Evolutionary conservation across 1,140 invertebrate species (phyloP), one percentile per base, ranked within the genome.

Genomic region (Lordiphosa collinella): DNA sequence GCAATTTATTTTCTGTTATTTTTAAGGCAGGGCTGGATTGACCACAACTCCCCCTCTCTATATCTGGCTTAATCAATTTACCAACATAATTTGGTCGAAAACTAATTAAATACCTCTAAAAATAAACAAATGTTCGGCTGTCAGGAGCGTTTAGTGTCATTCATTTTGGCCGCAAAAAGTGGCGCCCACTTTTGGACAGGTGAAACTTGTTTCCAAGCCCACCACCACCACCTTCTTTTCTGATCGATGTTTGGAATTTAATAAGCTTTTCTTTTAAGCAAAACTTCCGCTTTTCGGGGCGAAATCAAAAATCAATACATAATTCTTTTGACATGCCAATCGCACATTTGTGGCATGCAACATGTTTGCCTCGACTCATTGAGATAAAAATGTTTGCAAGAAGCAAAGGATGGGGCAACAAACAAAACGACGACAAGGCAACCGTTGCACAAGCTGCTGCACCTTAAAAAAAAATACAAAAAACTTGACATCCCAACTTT

Each of bases 321-420:
- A 85, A 85, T 84, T 84, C 64, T 85, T 84, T 84, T 84, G 78
- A 84, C 78, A 84, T 85, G 72, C 79, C 78, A 84, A 84, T 84
- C 78, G 78, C 78, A 85, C 79, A 84, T 84, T 84, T 84, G 79
- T 84, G 78, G 79, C 78, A 84, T 78, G 72, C 79, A 85, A 56
- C 63, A 67, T 84, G 78, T 82, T 82, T 67, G 78, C 58, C 37
- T 16, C 78, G 53, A 78, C 78, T 82, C 78, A 82, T 82, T 82
- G 66, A 84, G 76, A 82, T 82, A 82, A 84, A 82, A 84, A 62
- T 67, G 76, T 62, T 57, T 16, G 47, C 18, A 35, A 56, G 61
- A 51, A 34, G 34, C 34, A 53, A 56, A 69, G 55, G 70, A 48
- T 63, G 74, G 75, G 63, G 41, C 55, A 53, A 35, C 25, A 52